phyloP scores from a whole-genome alignment of 2,113 vertebrate genomes.

The Empidonax alnorum region DNA sequence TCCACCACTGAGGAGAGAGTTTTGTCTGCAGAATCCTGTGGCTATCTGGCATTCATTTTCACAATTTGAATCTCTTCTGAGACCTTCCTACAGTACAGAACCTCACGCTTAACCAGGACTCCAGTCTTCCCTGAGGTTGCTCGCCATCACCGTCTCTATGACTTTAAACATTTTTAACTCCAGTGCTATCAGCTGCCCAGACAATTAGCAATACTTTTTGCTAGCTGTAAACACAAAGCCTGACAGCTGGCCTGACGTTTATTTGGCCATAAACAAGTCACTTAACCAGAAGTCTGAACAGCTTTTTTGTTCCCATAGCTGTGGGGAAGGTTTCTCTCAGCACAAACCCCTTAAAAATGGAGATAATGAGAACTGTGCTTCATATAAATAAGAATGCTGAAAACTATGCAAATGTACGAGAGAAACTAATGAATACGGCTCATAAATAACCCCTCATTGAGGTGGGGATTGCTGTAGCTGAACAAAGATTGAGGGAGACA shows the following conservation, averaged over 20 bases:
- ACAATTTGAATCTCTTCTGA: neutral
- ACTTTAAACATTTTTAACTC: neutral
- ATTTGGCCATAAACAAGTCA: neutral
- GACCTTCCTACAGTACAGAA: neutral
- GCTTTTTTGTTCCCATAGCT: neutral
- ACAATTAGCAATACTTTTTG: neutral
- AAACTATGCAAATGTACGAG: neutral
- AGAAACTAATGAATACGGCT: neutral
- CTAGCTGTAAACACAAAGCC: neutral
- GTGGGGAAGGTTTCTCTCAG: neutral
- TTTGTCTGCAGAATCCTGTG: neutral
- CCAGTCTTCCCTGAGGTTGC: neutral
- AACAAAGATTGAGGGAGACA: neutral
- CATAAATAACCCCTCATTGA: neutral
- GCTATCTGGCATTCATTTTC: neutral
- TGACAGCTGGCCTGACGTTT: neutral
- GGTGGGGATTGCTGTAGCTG: neutral
- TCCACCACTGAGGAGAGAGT: neutral
- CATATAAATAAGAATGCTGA: neutral
- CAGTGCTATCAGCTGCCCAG: neutral
- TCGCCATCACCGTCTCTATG: neutral
- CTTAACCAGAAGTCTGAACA: neutral
- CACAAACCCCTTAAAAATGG: neutral
- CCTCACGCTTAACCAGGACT: neutral
- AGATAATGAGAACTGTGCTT: neutral